Evolutionary conservation across 1,140 invertebrate genomes (phyloP), one percentile per base, ranked within the genome.

Genomic region (Leptestheria dahalacensis): DNA sequence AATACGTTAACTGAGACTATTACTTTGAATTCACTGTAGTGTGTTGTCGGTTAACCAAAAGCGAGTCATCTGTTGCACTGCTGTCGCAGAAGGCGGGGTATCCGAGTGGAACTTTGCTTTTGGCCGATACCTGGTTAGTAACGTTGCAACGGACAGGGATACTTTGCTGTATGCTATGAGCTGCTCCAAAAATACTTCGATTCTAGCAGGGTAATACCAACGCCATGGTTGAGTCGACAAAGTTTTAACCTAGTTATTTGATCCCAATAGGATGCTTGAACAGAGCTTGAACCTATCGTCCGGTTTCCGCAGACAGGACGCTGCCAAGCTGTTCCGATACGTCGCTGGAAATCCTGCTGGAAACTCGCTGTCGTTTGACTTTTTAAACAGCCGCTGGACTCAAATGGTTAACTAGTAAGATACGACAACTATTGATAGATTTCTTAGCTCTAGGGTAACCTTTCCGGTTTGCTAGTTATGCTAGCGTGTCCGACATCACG

Each of bases 331-430:
- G 1, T 69, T 70, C 50, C 29, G 61, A 3, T 52, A 63, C 9
- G 61, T 71, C 1, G 68, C 69, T 6, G 53, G 52, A 2, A 69
- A 66, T 48, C 53, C 63, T 1, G 64, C 68, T n/a, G 70, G 70
- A 6, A 24, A 66, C 26, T 62, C 67, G 1, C 47, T 90, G n/a
- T 81, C 81, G 0, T 87, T 86, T 65, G 80, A 80, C 64, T 88
- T 83, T 66, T 73, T 88, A 1, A 77, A 82, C 59, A 80, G 79
- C 26, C 81, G 87, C 62, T 89, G 85, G 86, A 66, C 74, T 25
- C 72, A 76, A 18, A 75, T 89, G 0, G 78, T 78, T 58, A 74
- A 77, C 64, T 85, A 84, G 85, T 88, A 74, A 82, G 82, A 28
- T 1, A 11, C 18, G 4, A 9, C 11, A 3, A 33, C 2, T 26